Conservation (phyloP, 1,140 invertebrate species). For the Conus betulinus region DNA sequence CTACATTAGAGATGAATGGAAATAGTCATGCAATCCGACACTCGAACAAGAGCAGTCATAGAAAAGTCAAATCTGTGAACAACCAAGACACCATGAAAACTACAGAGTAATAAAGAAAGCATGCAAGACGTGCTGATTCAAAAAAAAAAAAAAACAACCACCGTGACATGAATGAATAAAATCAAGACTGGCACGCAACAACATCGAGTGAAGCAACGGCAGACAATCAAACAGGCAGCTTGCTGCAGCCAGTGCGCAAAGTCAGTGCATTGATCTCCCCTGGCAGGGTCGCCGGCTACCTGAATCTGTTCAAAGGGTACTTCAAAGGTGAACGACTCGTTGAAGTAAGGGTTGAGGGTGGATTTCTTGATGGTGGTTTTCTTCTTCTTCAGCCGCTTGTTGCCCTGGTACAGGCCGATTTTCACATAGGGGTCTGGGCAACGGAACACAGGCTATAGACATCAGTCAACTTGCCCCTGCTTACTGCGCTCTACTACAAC, state of each 20-base stretch:
- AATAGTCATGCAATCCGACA: no score
- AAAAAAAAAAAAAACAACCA: no score
- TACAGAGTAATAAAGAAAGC: no score
- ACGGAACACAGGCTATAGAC: not conserved
- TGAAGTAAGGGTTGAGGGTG: slow-evolving; percentile 80
- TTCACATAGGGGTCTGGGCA: slow-evolving; percentile 81
- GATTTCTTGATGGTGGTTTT: slow-evolving; percentile 80
- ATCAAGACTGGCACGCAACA: not conserved
- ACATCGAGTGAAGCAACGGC: not conserved
- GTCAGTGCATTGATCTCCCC: not conserved
- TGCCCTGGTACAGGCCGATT: slow-evolving; percentile 79
- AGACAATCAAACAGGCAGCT: not conserved
- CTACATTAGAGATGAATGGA: no score
- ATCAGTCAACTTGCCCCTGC: no score
- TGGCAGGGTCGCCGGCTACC: slow-evolving; percentile 75
- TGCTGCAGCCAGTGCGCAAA: not conserved
- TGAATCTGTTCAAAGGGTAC: slow-evolving; percentile 84
- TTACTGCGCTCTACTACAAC: no score
- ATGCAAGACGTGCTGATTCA: no score
- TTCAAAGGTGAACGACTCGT: slow-evolving; percentile 81
- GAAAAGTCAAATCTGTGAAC: no score
- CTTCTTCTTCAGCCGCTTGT: slow-evolving; percentile 80
- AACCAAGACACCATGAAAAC: no score
- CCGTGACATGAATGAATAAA: not conserved
- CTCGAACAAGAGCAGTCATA: no score